These are phyloP conservation scores for Hippoglossus hippoglossus DNA, from an alignment of 2,797 vertebrate genomes.

Conservation along the genomic window DNA sequence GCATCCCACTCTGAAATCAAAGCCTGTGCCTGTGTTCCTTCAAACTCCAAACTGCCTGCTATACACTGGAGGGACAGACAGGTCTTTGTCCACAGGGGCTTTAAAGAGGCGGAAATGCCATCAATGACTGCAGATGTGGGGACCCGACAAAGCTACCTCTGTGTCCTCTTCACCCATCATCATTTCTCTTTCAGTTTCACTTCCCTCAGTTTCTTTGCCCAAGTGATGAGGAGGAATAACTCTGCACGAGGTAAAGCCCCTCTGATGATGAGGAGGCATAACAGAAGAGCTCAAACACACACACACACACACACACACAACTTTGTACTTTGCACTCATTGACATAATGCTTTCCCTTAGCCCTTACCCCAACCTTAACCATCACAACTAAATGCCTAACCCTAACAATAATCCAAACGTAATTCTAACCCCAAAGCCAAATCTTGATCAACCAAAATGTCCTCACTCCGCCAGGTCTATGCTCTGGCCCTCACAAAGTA, in stretches of 20 bases:
- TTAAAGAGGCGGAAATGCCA: conserved; percentile 79
- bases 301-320: background rate
- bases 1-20: conserved; percentile 77
- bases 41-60: conserved; percentile 53
- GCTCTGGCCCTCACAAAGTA: too few relatives aligned
- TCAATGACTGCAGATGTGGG: conserved; percentile 81
- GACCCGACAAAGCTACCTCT: conserved; percentile 73
- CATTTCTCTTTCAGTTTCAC: conserved; percentile 55
- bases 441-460: too few relatives aligned
- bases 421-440: too few relatives aligned
- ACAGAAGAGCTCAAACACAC: conserved; percentile 14
- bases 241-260: conserved; percentile 11
- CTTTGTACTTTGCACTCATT: too few relatives aligned
- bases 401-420: too few relatives aligned
- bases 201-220: conserved; percentile 16
- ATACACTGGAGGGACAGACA: conserved; percentile 63
- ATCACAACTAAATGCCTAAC: too few relatives aligned
- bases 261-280: conserved; percentile 15
- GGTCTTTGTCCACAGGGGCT: conserved; percentile 68
- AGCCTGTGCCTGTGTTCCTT: conserved; percentile 69
- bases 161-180: conserved; percentile 56
- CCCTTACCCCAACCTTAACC: too few relatives aligned
- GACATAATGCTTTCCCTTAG: too few relatives aligned
- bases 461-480: too few relatives aligned
- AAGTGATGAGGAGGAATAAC: conserved; percentile 20